Percentiles rank a stretch among this genome's conserved stretches.
Evolutionary conservation across 2,113 vertebrate genomes (phyloP).

Genomic region (Micronycteris hirsuta): DNA sequence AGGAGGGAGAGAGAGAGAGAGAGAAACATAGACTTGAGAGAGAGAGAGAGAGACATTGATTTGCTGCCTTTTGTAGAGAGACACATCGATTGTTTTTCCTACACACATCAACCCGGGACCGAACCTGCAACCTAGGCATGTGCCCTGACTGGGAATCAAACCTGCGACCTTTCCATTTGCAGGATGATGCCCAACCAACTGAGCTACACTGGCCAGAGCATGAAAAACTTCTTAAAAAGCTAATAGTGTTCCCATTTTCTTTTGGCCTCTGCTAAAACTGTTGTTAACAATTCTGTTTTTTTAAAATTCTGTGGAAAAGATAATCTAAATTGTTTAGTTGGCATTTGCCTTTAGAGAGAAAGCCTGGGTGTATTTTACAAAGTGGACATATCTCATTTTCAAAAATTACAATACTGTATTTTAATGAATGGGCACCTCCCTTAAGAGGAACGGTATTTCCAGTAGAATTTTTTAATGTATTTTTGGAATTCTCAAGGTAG

Average conservation of each 20-base stretch:
- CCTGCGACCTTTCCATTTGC: no score
- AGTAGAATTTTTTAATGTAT: not conserved
- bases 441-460: not conserved
- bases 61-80: no score
- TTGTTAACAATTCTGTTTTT: not conserved
- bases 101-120: no score
- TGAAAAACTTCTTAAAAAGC: not conserved
- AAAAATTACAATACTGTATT: not conserved
- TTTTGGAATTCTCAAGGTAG: not conserved
- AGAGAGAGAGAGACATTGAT: no score
- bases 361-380: not conserved
- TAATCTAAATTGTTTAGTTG: not conserved
- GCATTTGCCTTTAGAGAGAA: not conserved
- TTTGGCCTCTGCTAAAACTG: not conserved
- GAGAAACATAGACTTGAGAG: no score
- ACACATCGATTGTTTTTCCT: no score
- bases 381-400: not conserved
- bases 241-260: not conserved
- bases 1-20: no score
- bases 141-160: no score
- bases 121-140: no score
- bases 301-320: not conserved
- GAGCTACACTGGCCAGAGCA: no score
- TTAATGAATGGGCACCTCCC: not conserved
- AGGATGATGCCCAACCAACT: no score